phyloP scores from a whole-genome alignment of 2,113 vertebrate species.

The Varanus komodoensis region DNA sequence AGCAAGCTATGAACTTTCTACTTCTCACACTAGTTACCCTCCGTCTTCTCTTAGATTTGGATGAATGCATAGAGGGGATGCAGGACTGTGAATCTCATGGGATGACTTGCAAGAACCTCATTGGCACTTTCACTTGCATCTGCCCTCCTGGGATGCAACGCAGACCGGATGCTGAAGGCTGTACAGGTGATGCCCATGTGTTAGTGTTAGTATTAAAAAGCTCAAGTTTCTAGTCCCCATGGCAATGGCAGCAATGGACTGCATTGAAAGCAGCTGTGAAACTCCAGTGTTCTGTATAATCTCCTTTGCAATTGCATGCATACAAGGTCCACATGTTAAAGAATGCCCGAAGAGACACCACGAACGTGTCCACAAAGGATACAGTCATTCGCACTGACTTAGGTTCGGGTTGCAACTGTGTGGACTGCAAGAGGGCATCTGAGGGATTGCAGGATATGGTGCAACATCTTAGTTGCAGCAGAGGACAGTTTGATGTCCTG shows the following conservation, averaged over 20 bases:
- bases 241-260: background rate
- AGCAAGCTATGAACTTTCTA: background rate
- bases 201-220: no score
- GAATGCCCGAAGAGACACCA: no score
- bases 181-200: slow-evolving; percentile 83
- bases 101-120: slow-evolving; percentile 95
- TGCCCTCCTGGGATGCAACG: slow-evolving; percentile 89
- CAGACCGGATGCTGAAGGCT: slow-evolving; percentile 86
- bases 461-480: no score
- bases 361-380: no score
- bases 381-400: no score
- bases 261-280: background rate
- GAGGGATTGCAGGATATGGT: no score
- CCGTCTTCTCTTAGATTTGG: slow-evolving; percentile 81
- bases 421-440: no score
- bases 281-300: background rate
- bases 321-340: no score
- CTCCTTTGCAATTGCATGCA: no score
- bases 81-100: slow-evolving; percentile 89
- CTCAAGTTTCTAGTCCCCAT: background rate
- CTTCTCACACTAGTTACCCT: background rate
- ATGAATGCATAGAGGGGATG: slow-evolving; percentile 87
- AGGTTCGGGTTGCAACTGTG: no score
- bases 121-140: slow-evolving; percentile 92
- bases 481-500: no score